Percentiles rank a stretch among this genome's conserved stretches.
phyloP scores from a whole-genome alignment of 2,113 vertebrate genomes.

The Spilogale gracilis region DNA sequence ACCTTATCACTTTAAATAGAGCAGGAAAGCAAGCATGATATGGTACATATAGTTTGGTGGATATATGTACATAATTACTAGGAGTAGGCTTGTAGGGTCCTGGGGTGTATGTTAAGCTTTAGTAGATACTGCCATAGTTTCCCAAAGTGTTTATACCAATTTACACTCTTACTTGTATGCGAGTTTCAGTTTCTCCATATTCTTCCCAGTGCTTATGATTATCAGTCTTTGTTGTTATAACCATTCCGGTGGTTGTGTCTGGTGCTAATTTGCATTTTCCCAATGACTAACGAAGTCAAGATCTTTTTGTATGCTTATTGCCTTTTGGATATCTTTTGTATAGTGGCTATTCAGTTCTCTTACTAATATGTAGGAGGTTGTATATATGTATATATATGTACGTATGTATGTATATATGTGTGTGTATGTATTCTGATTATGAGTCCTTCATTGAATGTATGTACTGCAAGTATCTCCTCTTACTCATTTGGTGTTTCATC shows the following conservation, averaged over 20 bases:
- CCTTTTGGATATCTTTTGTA: background rate
- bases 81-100: background rate
- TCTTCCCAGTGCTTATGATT: background rate
- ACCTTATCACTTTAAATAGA: background rate
- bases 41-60: background rate
- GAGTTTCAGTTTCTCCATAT: background rate
- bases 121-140: background rate
- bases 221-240: background rate
- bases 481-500: background rate
- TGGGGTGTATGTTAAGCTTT: background rate
- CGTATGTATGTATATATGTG: too few species aligned
- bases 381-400: too few species aligned
- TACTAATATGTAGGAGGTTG: background rate
- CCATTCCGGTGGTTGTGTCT: background rate
- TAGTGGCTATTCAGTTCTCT: background rate
- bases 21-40: background rate
- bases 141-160: background rate
- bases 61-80: background rate
- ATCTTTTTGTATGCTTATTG: background rate
- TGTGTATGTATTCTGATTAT: background rate
- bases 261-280: background rate
- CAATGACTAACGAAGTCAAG: background rate
- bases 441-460: background rate
- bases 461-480: background rate
- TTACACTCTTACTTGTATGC: background rate